Evolutionary conservation across 2,888 invertebrate species (phyloP).

Genomic region (Chymomyza procnemis): DNA sequence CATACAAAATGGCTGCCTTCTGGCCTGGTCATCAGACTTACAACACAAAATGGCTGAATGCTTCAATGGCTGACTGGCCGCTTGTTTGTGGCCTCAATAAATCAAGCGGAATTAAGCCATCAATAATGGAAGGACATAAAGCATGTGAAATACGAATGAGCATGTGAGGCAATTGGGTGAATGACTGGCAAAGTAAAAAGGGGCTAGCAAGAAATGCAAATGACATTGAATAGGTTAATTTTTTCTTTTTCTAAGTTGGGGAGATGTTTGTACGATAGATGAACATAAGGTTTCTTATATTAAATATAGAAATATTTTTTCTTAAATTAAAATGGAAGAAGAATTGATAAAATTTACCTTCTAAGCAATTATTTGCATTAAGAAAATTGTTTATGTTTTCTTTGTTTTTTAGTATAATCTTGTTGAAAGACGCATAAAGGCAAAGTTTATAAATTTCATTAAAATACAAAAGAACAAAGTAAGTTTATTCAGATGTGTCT

Average conservation of each 20-base stretch:
- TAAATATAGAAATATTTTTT: no score
- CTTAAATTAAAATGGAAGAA: no score
- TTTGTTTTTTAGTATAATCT: no score
- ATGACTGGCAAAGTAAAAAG: conserved; percentile 6
- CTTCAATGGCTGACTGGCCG: conserved; percentile 38
- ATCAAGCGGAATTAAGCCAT: conserved; percentile 75
- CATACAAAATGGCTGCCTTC: conserved; percentile 50
- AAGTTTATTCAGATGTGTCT: no score
- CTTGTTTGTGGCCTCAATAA: conserved; percentile 66
- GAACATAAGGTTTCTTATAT: no score
- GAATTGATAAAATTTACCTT: no score
- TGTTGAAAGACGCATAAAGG: no score
- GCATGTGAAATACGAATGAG: conserved; percentile 24
- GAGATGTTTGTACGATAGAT: background rate
- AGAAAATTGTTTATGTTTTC: no score
- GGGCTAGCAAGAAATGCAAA: conserved; percentile 37
- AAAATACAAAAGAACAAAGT: no score
- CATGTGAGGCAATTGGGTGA: conserved; percentile 22
- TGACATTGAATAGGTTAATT: conserved; percentile 26
- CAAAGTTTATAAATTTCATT: no score
- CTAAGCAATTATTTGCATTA: no score
- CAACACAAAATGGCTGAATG: conserved; percentile 2
- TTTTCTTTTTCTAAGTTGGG: background rate
- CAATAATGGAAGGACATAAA: conserved; percentile 71
- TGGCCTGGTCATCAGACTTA: conserved; percentile 18